These are phyloP conservation scores for Drosophila miranda DNA, from an alignment of 1,140 invertebrate species.

Conservation along the genomic window DNA sequence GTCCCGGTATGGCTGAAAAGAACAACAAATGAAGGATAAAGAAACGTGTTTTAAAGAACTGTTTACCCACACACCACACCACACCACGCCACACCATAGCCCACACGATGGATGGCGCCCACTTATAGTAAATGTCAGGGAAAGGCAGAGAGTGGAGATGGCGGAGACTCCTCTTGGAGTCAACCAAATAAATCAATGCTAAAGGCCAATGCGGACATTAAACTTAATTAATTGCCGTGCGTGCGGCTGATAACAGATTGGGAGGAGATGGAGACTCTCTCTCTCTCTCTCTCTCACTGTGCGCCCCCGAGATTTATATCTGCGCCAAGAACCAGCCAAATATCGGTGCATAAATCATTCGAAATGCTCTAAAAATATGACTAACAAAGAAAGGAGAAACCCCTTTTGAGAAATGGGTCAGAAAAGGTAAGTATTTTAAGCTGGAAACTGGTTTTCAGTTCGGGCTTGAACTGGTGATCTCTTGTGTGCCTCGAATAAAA, in stretches of 20 bases:
- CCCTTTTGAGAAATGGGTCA: neutral
- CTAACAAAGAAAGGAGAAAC: neutral
- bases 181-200: constrained; percentile 66
- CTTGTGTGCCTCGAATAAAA: no score
- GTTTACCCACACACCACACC: constrained; percentile 7
- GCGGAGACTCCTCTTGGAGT: constrained; percentile 5
- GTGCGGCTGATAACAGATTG: constrained; percentile 48
- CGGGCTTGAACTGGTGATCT: no score
- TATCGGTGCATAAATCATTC: constrained; percentile 58
- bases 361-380: constrained; percentile 32
- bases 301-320: constrained; percentile 47
- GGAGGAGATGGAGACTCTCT: constrained; percentile 5
- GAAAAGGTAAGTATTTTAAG: neutral
- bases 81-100: neutral
- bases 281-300: no score
- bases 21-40: constrained; percentile 4
- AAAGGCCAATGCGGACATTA: constrained; percentile 62
- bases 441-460: no score
- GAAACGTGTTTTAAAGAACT: constrained; percentile 29
- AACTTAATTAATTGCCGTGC: constrained; percentile 71
- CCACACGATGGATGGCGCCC: constrained; percentile 50
- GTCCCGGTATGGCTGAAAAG: constrained; percentile 72
- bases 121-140: constrained; percentile 51
- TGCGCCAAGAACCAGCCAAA: constrained; percentile 20
- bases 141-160: constrained; percentile 2